A percentile compares a stretch with the other conserved stretches of the same genome.
Conservation (phyloP, 1,140 invertebrate genomes). For the Lepidurus couesii region DNA sequence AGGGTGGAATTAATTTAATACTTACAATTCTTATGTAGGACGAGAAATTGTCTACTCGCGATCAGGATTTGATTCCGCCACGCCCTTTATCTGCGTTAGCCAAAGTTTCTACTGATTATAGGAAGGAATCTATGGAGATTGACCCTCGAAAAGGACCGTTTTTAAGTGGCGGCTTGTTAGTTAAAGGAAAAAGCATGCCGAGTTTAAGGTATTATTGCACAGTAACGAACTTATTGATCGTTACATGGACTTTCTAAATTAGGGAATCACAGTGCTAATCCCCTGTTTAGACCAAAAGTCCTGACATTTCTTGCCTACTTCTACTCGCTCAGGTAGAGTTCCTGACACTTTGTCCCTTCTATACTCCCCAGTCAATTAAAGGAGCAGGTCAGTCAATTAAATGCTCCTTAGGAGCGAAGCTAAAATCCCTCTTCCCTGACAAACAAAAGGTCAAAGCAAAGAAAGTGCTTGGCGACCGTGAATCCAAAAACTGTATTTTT, state of each 20-base stretch:
- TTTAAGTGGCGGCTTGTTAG: conserved; percentile 49
- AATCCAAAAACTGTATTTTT: too few species aligned
- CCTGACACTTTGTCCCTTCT: too few species aligned
- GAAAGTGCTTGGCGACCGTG: too few species aligned
- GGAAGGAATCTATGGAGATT: conserved; percentile 49
- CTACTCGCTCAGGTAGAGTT: too few species aligned
- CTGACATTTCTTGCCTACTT: conserved; percentile 12
- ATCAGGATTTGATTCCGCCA: conserved; percentile 45
- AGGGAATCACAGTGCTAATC: background rate
- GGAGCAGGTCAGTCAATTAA: too few species aligned
- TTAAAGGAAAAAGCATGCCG: conserved; percentile 92
- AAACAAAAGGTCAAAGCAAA: too few species aligned
- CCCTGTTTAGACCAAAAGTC: background rate
- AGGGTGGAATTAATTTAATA: background rate
- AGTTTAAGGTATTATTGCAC: conserved; percentile 68
- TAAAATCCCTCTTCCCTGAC: too few species aligned
- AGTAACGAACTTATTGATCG: conserved; percentile 2
- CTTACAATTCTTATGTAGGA: background rate
- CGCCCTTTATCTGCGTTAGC: conserved; percentile 59
- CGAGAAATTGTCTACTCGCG: background rate
- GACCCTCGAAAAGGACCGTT: background rate
- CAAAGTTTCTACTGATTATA: conserved; percentile 50
- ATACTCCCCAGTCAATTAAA: too few species aligned
- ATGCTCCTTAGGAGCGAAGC: too few species aligned
- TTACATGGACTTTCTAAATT: background rate